These are phyloP conservation scores for Acleris literana DNA, from an alignment of 2,888 invertebrate species.

Conservation along the genomic window DNA sequence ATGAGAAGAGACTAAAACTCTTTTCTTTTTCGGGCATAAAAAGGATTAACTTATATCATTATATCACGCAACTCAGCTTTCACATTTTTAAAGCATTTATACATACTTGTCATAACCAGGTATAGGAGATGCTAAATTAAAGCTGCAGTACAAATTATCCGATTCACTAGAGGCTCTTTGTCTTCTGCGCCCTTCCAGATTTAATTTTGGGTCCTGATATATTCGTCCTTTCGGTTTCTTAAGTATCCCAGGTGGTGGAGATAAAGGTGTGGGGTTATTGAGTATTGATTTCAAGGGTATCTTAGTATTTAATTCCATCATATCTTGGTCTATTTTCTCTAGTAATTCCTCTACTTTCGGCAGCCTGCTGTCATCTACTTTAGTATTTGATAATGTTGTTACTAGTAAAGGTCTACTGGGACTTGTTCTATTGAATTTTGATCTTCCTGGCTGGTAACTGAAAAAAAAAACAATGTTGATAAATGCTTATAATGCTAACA, in stretches of 20 bases:
- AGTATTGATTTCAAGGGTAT: slow-evolving; percentile 79
- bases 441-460: slow-evolving; percentile 69
- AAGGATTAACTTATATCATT: too few species aligned
- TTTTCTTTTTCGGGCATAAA: too few species aligned
- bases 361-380: slow-evolving; percentile 67
- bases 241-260: slow-evolving; percentile 70
- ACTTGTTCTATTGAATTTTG: slow-evolving; percentile 67
- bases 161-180: slow-evolving; percentile 79
- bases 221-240: slow-evolving; percentile 71
- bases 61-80: too few species aligned
- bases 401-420: slow-evolving; percentile 69
- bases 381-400: slow-evolving; percentile 70
- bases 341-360: slow-evolving; percentile 78
- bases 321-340: slow-evolving; percentile 74
- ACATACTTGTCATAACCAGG: slow-evolving; percentile 71
- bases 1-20: too few species aligned
- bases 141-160: slow-evolving; percentile 69
- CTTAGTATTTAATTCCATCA: slow-evolving; percentile 69
- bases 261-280: slow-evolving; percentile 70
- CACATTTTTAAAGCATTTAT: slow-evolving; percentile 12
- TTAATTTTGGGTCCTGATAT: slow-evolving; percentile 60
- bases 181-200: slow-evolving; percentile 69
- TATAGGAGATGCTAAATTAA: slow-evolving; percentile 59
- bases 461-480: slow-evolving; percentile 12
- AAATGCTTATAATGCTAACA: too few species aligned